These are phyloP conservation scores for Engraulis encrasicolus DNA, from an alignment of 2,113 vertebrate genomes.

Conservation along the genomic window DNA sequence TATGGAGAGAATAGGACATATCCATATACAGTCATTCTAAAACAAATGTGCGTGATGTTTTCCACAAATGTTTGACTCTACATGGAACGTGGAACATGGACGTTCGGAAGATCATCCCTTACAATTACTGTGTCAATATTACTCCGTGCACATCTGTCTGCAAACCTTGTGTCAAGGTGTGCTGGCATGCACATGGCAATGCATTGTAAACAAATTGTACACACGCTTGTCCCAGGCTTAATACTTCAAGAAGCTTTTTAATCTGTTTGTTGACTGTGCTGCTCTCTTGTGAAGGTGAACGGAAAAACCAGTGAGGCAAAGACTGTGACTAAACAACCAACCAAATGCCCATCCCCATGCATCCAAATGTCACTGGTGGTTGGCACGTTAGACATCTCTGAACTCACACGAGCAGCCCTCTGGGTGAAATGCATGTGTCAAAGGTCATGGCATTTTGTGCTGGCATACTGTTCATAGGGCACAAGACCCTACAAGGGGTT, in stretches of 20 bases:
- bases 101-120: too few species aligned
- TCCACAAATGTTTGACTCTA: too few species aligned
- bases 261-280: background rate
- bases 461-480: background rate
- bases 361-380: background rate
- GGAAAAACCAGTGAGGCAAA: background rate
- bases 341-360: background rate
- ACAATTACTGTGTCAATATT: too few species aligned
- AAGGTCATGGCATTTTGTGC: conserved; percentile 5
- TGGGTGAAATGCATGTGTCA: background rate
- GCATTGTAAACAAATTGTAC: background rate
- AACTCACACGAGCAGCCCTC: background rate
- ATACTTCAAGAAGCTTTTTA: background rate
- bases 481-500: background rate
- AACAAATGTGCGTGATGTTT: too few species aligned
- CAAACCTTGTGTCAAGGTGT: too few species aligned
- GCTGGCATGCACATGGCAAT: too few species aligned
- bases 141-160: too few species aligned
- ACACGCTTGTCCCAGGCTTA: background rate
- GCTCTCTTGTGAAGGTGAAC: background rate
- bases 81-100: too few species aligned
- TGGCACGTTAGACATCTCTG: background rate
- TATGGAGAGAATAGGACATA: too few species aligned
- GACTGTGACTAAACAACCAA: background rate
- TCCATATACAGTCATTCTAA: too few species aligned